Conservation (phyloP, 1,140 invertebrate genomes). For the Ditylenchus dipsaci region DNA sequence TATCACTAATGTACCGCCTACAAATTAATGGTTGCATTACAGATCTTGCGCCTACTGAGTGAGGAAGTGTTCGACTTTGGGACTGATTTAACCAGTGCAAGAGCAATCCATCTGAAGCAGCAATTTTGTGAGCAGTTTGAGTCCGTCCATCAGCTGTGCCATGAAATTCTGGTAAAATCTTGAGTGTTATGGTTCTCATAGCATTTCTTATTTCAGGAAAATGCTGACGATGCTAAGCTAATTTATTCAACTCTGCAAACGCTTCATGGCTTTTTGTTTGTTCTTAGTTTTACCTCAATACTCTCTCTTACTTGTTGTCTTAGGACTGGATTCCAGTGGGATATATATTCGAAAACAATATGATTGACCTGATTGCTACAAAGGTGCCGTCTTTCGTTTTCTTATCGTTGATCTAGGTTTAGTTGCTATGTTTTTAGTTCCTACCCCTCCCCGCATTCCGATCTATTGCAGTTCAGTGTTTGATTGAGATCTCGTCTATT, state of each 20-base stretch:
- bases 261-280: slow-evolving; percentile 77
- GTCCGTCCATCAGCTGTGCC: slow-evolving; percentile 92
- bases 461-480: slow-evolving; percentile 93
- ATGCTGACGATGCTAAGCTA: slow-evolving; percentile 71
- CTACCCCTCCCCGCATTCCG: slow-evolving; percentile 93
- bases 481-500: slow-evolving; percentile 80
- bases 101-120: slow-evolving; percentile 97
- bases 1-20: neutral
- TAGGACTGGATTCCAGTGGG: slow-evolving; percentile 95
- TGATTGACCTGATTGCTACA: slow-evolving; percentile 82
- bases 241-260: slow-evolving; percentile 81
- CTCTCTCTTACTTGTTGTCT: too few relatives aligned
- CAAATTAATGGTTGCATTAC: neutral
- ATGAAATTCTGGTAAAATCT: slow-evolving; percentile 77
- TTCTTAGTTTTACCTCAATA: too few relatives aligned
- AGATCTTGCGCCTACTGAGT: slow-evolving; percentile 85
- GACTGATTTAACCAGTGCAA: slow-evolving; percentile 88
- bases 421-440: slow-evolving; percentile 71
- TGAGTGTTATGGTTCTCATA: neutral
- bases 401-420: neutral
- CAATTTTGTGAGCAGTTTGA: slow-evolving; percentile 99
- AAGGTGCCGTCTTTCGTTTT: slow-evolving; percentile 3
- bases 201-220: slow-evolving; percentile 66
- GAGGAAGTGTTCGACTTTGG: slow-evolving; percentile 99
- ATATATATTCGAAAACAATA: slow-evolving; percentile 97